Conservation (phyloP, 1,140 invertebrate species). For the Drosophila subpulchrella region DNA sequence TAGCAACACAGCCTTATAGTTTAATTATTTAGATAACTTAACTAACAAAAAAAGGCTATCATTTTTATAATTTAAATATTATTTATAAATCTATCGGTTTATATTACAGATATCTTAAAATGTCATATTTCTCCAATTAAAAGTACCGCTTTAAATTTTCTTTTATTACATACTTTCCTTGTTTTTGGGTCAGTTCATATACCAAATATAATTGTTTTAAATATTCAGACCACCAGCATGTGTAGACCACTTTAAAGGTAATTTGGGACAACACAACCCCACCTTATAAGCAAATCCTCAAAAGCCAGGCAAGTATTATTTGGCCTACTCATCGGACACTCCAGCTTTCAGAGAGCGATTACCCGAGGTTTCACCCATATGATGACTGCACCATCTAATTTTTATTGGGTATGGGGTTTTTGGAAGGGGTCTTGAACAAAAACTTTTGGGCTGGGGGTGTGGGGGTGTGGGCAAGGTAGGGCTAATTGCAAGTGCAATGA, state of each 20-base stretch:
- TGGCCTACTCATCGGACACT: constrained; percentile 1
- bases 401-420: neutral
- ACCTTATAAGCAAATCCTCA: constrained; percentile 7
- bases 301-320: constrained; percentile 15
- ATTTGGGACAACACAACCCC: constrained; percentile 1
- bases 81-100: no score
- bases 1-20: no score
- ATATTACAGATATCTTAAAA: no score
- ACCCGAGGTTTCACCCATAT: neutral
- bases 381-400: constrained; percentile 16
- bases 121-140: neutral
- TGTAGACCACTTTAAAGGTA: constrained; percentile 18
- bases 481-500: constrained; percentile 71
- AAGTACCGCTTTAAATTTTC: neutral
- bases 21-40: no score
- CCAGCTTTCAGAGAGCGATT: constrained; percentile 4
- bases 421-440: neutral
- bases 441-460: neutral
- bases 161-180: no score
- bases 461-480: neutral
- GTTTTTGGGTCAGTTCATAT: neutral
- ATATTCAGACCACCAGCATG: constrained; percentile 8
- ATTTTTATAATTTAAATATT: no score
- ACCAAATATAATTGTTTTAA: constrained; percentile 7
- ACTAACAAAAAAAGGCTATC: no score